These are phyloP conservation scores for Drosophila nr. fundita DNA, from an alignment of 2,888 invertebrate genomes.

Conservation along the genomic window DNA sequence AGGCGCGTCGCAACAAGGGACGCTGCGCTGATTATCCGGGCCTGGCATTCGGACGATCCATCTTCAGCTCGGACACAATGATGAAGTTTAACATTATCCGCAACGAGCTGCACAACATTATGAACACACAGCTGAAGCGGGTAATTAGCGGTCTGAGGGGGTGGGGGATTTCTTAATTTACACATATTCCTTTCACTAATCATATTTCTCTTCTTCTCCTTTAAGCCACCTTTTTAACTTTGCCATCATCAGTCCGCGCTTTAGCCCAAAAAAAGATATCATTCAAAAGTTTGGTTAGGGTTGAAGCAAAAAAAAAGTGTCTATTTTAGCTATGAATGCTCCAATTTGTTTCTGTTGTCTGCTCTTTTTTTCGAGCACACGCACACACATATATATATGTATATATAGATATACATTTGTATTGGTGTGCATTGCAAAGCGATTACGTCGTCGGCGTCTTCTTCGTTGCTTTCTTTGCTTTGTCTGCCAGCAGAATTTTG, in stretches of 20 bases:
- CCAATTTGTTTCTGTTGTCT: conserved; percentile 48
- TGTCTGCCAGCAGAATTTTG: conserved; percentile 38
- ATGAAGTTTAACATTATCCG: conserved; percentile 99
- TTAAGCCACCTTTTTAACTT: conserved; percentile 47
- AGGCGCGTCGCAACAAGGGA: conserved; percentile 89
- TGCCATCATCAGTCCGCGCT: conserved; percentile 28
- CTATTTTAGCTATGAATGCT: conserved; percentile 57
- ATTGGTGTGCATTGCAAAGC: conserved; percentile 70
- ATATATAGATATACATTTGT: conserved; percentile 3
- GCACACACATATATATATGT: conserved; percentile 10
- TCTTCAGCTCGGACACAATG: conserved; percentile 98
- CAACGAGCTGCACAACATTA: conserved; percentile 98
- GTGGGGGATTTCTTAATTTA: background rate
- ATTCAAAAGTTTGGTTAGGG: conserved; percentile 71
- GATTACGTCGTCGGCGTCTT: conserved; percentile 72
- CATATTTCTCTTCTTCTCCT: conserved; percentile 36
- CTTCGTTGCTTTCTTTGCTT: conserved; percentile 60
- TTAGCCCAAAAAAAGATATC: conserved; percentile 21
- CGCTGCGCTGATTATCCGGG: conserved; percentile 97
- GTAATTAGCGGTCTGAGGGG: conserved; percentile 86
- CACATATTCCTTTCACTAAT: conserved; percentile 26
- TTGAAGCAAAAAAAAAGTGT: conserved; percentile 19
- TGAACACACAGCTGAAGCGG: conserved; percentile 98
- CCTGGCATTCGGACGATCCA: conserved; percentile 94
- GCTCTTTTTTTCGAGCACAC: conserved; percentile 30